A percentile compares a stretch with the other conserved stretches of the same genome.
Evolutionary conservation across 2,797 vertebrate species (phyloP).

Genomic region (Fratercula arctica): DNA sequence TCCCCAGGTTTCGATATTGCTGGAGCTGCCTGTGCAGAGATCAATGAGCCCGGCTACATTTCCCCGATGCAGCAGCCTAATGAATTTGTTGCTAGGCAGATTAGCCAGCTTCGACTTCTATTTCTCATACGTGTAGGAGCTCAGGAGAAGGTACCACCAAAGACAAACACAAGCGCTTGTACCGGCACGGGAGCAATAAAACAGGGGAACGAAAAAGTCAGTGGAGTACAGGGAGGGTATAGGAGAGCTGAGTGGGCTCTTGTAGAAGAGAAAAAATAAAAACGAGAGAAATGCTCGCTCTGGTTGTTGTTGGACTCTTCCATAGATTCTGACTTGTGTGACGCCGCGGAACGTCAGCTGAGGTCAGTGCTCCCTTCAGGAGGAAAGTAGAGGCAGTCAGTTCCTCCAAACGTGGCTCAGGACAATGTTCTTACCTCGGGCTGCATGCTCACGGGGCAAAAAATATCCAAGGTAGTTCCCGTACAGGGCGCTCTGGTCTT

Average conservation of each 20-base stretch:
- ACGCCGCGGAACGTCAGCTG: rapidly evolving
- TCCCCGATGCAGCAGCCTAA: background rate
- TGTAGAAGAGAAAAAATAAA: background rate
- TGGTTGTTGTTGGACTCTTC: background rate
- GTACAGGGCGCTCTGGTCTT: too few species aligned
- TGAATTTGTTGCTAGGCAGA: background rate
- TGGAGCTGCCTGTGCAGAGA: background rate
- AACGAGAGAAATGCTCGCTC: background rate
- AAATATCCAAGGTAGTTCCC: background rate
- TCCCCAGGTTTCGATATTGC: background rate
- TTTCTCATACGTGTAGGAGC: background rate
- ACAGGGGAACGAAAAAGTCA: background rate
- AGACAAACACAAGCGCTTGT: background rate
- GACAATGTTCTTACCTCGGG: background rate
- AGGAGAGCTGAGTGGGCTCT: background rate
- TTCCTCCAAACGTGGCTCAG: background rate
- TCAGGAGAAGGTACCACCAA: background rate
- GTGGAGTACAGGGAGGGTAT: background rate
- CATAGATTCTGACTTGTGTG: background rate
- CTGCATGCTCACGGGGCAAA: background rate
- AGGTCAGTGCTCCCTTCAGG: background rate
- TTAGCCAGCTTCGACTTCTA: background rate
- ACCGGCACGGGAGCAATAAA: background rate
- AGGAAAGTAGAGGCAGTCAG: background rate
- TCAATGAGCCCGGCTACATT: background rate